Conservation (phyloP, 92 coral and sea anemone genomes). For the Zoanthus sociatus region DNA sequence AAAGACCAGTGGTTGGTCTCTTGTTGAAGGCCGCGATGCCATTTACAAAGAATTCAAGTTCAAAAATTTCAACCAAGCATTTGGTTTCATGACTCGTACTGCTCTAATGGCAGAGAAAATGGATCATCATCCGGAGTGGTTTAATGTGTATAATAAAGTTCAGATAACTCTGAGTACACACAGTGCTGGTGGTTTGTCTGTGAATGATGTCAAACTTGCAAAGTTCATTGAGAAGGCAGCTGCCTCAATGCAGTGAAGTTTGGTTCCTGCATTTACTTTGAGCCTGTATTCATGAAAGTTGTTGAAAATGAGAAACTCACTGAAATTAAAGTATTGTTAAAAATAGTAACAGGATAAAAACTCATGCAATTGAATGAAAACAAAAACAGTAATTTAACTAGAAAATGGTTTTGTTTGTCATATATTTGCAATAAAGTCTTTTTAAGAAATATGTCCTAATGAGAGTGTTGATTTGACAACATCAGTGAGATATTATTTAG, state of each 20-base stretch:
- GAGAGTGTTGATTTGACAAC: too few relatives aligned
- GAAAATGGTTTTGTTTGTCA: too few relatives aligned
- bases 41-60: slow-evolving; percentile 91
- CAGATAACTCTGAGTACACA: slow-evolving; percentile 87
- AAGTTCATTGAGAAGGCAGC: slow-evolving; percentile 85
- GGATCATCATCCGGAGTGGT: slow-evolving; percentile 99
- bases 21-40: slow-evolving; percentile 91
- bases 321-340: too few relatives aligned
- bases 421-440: too few relatives aligned
- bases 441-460: too few relatives aligned
- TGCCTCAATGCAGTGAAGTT: slow-evolving; percentile 4
- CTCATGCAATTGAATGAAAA: too few relatives aligned
- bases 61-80: slow-evolving; percentile 95
- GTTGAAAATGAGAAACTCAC: too few relatives aligned
- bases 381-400: too few relatives aligned
- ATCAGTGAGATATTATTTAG: too few relatives aligned
- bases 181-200: slow-evolving; percentile 90
- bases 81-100: slow-evolving; percentile 95
- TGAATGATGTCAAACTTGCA: slow-evolving; percentile 91
- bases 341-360: too few relatives aligned
- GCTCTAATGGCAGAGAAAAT: slow-evolving; percentile 92
- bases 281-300: neutral
- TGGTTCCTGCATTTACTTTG: neutral
- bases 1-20: slow-evolving; percentile 82
- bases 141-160: slow-evolving; percentile 89